Conservation (phyloP, 2,888 invertebrate species). For the Aphidius colemani region DNA sequence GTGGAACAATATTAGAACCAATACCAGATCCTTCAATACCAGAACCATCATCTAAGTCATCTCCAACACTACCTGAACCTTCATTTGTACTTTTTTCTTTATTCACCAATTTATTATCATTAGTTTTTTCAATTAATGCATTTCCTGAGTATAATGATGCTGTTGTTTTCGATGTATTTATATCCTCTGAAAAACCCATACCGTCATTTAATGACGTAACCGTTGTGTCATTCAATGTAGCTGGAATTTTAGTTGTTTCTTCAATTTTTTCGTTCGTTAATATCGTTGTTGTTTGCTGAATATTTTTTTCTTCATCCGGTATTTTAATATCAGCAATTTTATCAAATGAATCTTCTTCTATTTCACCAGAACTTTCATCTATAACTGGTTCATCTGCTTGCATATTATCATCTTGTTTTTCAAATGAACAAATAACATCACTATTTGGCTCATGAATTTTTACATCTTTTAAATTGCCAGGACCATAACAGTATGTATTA, state of each 20-base stretch:
- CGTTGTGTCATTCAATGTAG: conserved; percentile 1
- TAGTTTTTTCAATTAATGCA: neutral
- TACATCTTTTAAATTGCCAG: conserved; percentile 62
- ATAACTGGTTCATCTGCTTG: conserved; percentile 63
- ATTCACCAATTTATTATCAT: neutral
- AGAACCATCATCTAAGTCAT: conserved; percentile 58
- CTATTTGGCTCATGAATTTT: conserved; percentile 66
- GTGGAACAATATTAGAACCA: conserved; percentile 44
- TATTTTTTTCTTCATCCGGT: conserved; percentile 8
- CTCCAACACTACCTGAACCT: conserved; percentile 51
- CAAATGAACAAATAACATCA: conserved; percentile 43
- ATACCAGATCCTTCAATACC: conserved; percentile 53
- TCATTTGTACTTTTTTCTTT: conserved; percentile 35
- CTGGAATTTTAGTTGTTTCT: conserved; percentile 18
- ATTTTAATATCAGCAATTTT: conserved; percentile 14
- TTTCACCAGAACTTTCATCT: conserved; percentile 54
- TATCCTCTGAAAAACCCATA: conserved; percentile 30
- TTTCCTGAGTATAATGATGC: neutral
- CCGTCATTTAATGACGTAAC: conserved; percentile 20
- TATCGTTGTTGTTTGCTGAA: conserved; percentile 17
- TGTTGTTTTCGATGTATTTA: conserved; percentile 22
- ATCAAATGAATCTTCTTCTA: conserved; percentile 38
- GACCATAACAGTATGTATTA: conserved; percentile 65
- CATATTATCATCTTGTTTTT: conserved; percentile 59
- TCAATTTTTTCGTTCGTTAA: conserved; percentile 9